phyloP scores from a whole-genome alignment of 2,113 vertebrate species.

The Oxyura jamaicensis region DNA sequence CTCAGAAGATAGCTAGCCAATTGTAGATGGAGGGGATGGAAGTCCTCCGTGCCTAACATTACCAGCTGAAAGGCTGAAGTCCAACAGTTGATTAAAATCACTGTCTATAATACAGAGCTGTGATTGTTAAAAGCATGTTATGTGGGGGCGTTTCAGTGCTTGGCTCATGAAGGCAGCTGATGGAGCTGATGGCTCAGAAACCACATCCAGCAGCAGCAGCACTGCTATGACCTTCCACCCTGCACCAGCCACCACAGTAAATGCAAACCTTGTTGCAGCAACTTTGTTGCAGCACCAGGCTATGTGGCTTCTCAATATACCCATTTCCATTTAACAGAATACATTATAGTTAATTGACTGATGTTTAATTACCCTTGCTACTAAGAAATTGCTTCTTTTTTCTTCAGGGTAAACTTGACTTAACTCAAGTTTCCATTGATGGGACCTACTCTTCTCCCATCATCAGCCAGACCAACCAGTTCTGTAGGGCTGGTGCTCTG shows the following conservation, averaged over 20 bases:
- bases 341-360: not conserved
- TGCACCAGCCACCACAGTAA: not conserved
- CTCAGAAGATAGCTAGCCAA: not conserved
- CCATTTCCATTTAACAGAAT: not conserved
- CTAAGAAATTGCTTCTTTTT: not conserved
- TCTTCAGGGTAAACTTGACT: not conserved
- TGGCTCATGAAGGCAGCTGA: not conserved
- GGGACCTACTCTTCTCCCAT: not conserved
- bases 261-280: not conserved
- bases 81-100: not conserved
- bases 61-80: not conserved
- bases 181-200: not conserved
- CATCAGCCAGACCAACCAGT: not conserved
- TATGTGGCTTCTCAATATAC: not conserved
- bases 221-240: not conserved
- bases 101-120: not conserved
- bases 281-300: not conserved
- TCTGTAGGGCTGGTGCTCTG: fast-evolving
- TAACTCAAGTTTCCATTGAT: not conserved
- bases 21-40: not conserved
- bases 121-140: not conserved
- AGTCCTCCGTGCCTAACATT: not conserved
- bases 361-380: not conserved
- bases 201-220: not conserved
- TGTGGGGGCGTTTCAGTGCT: not conserved